phyloP scores from a whole-genome alignment of 2,888 invertebrate species.

The Polymixis lichenea region DNA sequence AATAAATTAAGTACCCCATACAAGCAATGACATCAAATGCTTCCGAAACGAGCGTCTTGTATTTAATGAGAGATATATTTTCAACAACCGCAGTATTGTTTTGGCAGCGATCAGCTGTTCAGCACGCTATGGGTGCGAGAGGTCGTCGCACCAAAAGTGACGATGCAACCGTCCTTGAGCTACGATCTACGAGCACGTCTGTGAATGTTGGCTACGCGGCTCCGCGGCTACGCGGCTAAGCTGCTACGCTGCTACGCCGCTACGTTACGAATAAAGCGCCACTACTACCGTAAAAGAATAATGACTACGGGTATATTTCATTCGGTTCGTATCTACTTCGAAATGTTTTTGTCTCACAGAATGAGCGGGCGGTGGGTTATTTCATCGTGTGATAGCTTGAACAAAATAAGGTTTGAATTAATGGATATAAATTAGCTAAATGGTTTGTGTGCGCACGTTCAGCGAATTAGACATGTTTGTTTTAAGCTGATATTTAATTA shows the following conservation, averaged over 20 bases:
- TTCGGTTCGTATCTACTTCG: constrained; percentile 26
- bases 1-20: not conserved
- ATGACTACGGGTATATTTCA: constrained; percentile 36
- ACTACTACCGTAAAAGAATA: constrained; percentile 45
- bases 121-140: not conserved
- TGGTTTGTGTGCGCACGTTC: not conserved
- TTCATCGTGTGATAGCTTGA: constrained; percentile 5
- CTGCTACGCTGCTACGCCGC: constrained; percentile 9
- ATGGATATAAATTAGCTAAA: constrained; percentile 31
- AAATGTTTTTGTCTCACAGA: constrained; percentile 31
- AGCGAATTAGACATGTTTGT: not conserved
- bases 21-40: not conserved
- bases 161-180: constrained; percentile 33
- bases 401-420: constrained; percentile 23
- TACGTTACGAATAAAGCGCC: constrained; percentile 33
- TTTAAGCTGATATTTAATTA: not conserved
- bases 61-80: not conserved
- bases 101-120: constrained; percentile 1
- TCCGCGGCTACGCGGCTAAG: constrained; percentile 28
- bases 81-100: not conserved
- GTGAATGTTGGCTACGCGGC: constrained; percentile 52
- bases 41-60: not conserved
- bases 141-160: constrained; percentile 13
- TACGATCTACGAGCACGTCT: constrained; percentile 30
- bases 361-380: not conserved